Conservation (phyloP, 2,113 vertebrate species). For the Oryzias curvinotus region DNA sequence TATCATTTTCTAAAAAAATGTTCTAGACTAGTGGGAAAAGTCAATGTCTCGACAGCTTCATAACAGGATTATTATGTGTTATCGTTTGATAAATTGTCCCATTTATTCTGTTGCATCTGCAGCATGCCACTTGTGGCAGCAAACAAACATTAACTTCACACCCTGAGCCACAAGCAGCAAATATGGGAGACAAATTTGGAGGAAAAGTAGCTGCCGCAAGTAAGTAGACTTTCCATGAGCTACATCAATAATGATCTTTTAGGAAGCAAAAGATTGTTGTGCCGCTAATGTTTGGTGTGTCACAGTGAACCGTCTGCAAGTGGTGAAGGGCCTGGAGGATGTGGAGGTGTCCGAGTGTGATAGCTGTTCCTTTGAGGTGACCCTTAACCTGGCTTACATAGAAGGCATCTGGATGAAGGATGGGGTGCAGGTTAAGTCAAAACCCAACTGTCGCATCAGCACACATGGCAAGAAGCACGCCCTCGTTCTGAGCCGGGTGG, state of each 20-base stretch:
- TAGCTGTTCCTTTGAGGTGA: conserved; percentile 82
- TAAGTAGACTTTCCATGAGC: conserved; percentile 28
- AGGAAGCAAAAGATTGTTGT: not conserved
- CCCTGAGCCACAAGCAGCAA: conserved; percentile 13
- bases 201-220: conserved; percentile 71
- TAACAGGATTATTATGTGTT: not conserved
- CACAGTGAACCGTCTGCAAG: conserved; percentile 86
- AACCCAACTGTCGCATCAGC: conserved; percentile 75
- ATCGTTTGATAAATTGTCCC: not conserved
- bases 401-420: conserved; percentile 86
- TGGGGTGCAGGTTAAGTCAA: conserved; percentile 79
- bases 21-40: no score
- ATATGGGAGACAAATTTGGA: conserved; percentile 64
- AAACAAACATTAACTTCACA: conserved; percentile 18
- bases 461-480: conserved; percentile 82
- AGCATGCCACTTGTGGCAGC: conserved; percentile 2
- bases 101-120: conserved; percentile 15
- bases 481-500: conserved; percentile 78
- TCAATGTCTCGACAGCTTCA: not conserved
- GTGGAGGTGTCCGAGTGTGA: conserved; percentile 81
- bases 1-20: no score
- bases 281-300: not conserved
- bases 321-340: conserved; percentile 83
- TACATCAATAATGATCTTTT: not conserved
- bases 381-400: conserved; percentile 84